phyloP scores from a whole-genome alignment of 2,797 vertebrate species.

The Cuculus canorus region DNA sequence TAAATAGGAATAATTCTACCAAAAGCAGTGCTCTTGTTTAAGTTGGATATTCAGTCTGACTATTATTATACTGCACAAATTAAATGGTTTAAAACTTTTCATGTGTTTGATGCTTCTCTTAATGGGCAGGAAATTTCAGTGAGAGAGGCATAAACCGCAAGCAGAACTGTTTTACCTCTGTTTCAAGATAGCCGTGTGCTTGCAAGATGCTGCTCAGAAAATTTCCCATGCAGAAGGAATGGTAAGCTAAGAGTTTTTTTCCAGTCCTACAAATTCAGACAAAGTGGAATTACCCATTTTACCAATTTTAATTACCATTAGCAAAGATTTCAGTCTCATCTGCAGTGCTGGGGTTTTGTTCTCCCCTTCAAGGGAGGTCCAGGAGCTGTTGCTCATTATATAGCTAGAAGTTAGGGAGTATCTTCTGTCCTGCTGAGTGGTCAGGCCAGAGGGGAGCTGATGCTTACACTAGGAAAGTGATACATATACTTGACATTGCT shows the following conservation, averaged over 20 bases:
- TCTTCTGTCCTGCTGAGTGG: not conserved
- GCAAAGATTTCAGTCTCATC: not conserved
- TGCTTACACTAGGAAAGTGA: not conserved
- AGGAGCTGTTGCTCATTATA: not conserved
- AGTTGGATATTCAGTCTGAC: not conserved
- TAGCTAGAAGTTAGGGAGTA: not conserved
- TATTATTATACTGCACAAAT: not conserved
- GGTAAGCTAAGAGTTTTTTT: not conserved
- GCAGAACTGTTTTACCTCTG: not conserved
- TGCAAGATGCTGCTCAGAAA: not conserved
- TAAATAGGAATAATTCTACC: not conserved
- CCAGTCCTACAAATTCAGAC: not conserved
- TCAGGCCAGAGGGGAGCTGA: not conserved
- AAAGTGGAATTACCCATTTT: not conserved
- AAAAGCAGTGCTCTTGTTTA: not conserved
- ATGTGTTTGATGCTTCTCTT: not conserved
- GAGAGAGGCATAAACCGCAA: not conserved
- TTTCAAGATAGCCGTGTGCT: not conserved
- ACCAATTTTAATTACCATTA: too few relatives aligned
- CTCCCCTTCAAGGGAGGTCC: accelerated
- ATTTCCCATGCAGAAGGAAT: not conserved
- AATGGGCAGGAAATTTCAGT: not conserved
- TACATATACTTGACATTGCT: not conserved
- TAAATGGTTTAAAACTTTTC: not conserved
- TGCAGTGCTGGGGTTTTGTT: not conserved